Percentiles rank a stretch among this genome's conserved stretches.
Evolutionary conservation across 2,888 invertebrate genomes (phyloP).

Genomic region (Invenusta paracnida): DNA sequence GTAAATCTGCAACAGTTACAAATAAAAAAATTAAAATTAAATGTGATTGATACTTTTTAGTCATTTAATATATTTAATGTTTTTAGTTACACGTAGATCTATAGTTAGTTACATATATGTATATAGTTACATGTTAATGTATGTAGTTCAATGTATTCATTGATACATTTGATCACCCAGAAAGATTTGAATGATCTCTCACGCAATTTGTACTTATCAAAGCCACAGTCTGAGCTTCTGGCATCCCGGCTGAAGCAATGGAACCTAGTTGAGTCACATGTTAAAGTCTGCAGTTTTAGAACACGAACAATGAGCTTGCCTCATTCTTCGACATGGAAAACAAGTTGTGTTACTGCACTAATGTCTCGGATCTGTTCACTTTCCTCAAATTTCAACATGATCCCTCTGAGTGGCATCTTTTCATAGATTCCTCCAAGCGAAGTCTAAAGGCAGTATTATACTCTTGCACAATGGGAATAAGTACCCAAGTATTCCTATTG

Average conservation of each 20-base stretch:
- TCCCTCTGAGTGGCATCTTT: not conserved
- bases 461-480: not conserved
- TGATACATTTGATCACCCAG: no score
- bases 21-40: no score
- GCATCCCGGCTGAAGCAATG: not conserved
- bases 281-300: not conserved
- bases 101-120: no score
- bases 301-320: not conserved
- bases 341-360: not conserved
- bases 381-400: not conserved
- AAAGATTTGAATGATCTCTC: no score
- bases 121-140: no score
- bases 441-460: no score
- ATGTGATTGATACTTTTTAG: no score
- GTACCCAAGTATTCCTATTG: not conserved
- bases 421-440: not conserved
- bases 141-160: no score
- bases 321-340: not conserved
- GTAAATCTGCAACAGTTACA: no score
- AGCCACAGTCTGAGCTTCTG: not conserved
- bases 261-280: not conserved
- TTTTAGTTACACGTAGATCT: no score
- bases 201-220: not conserved
- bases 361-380: not conserved
- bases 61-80: no score